Conservation (phyloP, 2,113 vertebrate genomes). For the Rana temporaria region DNA sequence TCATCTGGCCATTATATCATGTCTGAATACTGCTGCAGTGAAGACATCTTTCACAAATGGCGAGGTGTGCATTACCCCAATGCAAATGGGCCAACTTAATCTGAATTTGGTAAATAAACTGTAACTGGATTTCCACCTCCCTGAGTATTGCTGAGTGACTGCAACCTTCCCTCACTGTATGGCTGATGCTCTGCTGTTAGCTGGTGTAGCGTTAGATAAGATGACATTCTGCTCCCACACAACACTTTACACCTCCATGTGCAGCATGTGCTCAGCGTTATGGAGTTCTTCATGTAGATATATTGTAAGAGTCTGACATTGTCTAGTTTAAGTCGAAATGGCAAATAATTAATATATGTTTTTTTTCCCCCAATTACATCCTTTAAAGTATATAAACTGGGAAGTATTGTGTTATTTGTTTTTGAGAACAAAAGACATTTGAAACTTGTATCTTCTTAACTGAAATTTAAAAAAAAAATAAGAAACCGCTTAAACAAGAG, state of each 20-base stretch:
- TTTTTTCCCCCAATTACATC: too few species aligned
- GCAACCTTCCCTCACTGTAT: background rate
- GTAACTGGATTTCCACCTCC: background rate
- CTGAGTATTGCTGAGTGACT: background rate
- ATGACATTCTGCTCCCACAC: background rate
- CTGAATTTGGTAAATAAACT: background rate
- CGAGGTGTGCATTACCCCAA: background rate
- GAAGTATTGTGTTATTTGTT: too few species aligned
- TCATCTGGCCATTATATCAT: too few species aligned
- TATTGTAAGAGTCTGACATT: background rate
- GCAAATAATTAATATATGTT: too few species aligned
- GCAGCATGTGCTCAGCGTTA: background rate
- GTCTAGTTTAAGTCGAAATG: too few species aligned
- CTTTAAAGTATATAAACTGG: too few species aligned
- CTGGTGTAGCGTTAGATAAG: background rate
- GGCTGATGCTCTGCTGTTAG: background rate
- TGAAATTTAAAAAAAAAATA: too few species aligned
- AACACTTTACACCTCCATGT: background rate
- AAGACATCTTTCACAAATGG: too few species aligned
- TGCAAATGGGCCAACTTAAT: background rate
- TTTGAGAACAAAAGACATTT: too few species aligned
- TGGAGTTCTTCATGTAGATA: background rate
- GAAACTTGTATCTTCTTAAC: too few species aligned
- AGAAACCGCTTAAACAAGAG: too few species aligned
- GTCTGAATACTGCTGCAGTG: too few species aligned